Conservation (phyloP, 2,888 invertebrate species). For the Rhyacophila evoluta region DNA sequence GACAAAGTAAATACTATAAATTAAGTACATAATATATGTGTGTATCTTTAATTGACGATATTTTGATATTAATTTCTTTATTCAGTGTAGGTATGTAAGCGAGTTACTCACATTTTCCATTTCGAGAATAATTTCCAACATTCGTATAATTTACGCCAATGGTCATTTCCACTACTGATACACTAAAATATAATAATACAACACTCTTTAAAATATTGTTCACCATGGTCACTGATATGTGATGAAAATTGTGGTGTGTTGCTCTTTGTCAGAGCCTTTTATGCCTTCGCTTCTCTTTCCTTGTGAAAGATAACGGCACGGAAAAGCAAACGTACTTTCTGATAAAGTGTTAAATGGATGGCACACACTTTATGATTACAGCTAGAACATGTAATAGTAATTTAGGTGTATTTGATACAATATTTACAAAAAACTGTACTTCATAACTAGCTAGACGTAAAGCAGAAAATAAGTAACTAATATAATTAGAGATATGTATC, state of each 20-base stretch:
- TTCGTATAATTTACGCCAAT: not conserved
- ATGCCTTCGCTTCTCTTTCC: not conserved
- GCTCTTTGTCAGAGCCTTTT: not conserved
- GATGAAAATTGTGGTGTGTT: not conserved
- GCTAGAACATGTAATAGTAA: slow-evolving; percentile 7
- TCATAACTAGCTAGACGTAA: not conserved
- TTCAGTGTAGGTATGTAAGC: not conserved
- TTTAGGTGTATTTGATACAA: not conserved
- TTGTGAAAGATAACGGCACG: slow-evolving; percentile 4
- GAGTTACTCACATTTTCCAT: not conserved
- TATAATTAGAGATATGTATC: too few species aligned
- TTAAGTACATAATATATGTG: too few species aligned
- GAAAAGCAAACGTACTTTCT: slow-evolving; percentile 11
- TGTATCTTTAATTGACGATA: too few species aligned
- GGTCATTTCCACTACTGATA: not conserved
- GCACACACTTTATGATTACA: not conserved
- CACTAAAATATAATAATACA: not conserved
- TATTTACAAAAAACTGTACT: not conserved
- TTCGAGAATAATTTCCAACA: not conserved
- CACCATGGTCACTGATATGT: too few species aligned
- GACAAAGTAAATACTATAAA: too few species aligned
- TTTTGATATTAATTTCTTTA: too few species aligned
- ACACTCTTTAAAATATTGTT: not conserved
- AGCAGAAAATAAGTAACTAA: not conserved
- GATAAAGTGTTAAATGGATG: not conserved